A percentile compares a stretch with the other conserved stretches of the same genome.
phyloP scores from a whole-genome alignment of 1,140 invertebrate species.

The Bombus superbus region DNA sequence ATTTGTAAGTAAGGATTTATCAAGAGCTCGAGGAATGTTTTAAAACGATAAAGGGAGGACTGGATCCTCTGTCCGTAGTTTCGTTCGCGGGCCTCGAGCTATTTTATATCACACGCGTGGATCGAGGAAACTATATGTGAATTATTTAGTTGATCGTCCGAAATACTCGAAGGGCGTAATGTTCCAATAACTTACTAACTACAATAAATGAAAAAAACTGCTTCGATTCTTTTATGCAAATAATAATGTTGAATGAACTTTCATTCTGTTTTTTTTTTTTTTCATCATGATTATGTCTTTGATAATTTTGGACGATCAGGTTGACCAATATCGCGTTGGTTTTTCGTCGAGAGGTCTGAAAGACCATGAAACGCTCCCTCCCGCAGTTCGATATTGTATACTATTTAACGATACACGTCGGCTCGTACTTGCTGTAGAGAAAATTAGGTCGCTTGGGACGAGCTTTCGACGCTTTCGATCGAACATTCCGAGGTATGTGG shows the following conservation, averaged over 20 bases:
- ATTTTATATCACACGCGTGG: constrained; percentile 20
- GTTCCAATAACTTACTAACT: background rate
- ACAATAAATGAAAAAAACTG: background rate
- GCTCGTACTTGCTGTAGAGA: background rate
- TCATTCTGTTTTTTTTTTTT: background rate
- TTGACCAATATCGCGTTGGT: constrained; percentile 27
- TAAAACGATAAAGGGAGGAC: constrained; percentile 16
- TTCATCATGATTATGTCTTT: too few species aligned
- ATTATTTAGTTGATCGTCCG: background rate
- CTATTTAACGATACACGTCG: constrained; percentile 6
- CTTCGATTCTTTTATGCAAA: background rate
- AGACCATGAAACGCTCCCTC: constrained; percentile 27
- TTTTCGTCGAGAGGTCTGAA: constrained; percentile 11
- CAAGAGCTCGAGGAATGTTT: constrained; percentile 11
- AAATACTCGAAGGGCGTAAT: background rate
- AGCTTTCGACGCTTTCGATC: constrained; percentile 20
- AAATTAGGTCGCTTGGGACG: background rate
- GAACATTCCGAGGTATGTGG: constrained; percentile 21
- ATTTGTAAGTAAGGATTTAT: constrained; percentile 19
- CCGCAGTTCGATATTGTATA: constrained; percentile 38
- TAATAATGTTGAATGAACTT: background rate
- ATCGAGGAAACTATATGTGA: background rate
- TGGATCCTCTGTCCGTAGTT: constrained; percentile 26
- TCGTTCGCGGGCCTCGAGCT: constrained; percentile 12
- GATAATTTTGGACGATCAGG: background rate